Base-by-base conservation (phyloP, 2,797 vertebrate species). In the Moxostoma hubbsi region DNA sequence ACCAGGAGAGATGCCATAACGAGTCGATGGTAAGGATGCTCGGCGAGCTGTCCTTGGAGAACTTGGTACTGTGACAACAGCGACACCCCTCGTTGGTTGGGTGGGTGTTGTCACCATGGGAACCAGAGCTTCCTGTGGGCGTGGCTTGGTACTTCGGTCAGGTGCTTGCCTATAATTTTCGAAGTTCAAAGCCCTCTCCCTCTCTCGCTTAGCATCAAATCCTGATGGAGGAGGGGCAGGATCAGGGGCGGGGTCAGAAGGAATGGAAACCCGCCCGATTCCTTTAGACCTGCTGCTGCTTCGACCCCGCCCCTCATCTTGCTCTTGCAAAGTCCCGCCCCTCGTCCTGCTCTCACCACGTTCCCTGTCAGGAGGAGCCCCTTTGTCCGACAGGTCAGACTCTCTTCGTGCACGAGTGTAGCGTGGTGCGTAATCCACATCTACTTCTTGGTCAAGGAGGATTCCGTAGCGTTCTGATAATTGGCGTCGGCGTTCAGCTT, bases 401-500 rank as follows among this genome's bases (percentile, higher is more conserved):
- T 96, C 95, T 46, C 90, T 94, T 55, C 93, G 93, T 75, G 93
- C 79, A 49, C 94, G 93, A 0, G 78, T 75, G 36, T 95, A 93
- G 70, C 94, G 94, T 4, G 94, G 93, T 0, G 85, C 88, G 80
- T 93, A 95, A 83, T 98, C 96, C 0, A 90, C 83, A 84, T 98
- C 96, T 0, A 86, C 84, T 73, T 98, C 97, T 24, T 96, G 94
- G 71, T 98, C 97, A 73, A 98, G 91, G 5, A 95, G 92, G 53
- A 99, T 93, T 78, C 97, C 98, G 0, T 99, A 99, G 47, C 96
- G 97, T 83, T 99, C 98, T 0, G 97, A 98, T 81, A 99, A 89
- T 85, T 99, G 97, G 0, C 96, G 94, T 4, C 97, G 92, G 6
- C 98, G 95, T 87, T 99, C 97, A 0, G 98, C 98, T 83, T 99